Evolutionary conservation across 2,113 vertebrate genomes (phyloP).

Genomic region (Felis catus): F.catus_Fca126_mat1.0 CM031421.1:37638001-37638500

Average conservation of each 20-base stretch:
- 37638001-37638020: neutral
- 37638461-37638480: neutral
- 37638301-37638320: neutral
- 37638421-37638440: neutral
- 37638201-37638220: neutral
- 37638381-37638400: constrained; percentile 17
- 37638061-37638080: neutral
- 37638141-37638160: neutral
- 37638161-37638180: neutral
- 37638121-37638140: constrained; percentile 7
- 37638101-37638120: neutral
- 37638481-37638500: neutral
- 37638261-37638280: neutral
- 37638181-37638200: neutral
- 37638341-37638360: neutral
- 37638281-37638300: neutral
- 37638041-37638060: neutral
- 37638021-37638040: neutral
- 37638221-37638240: neutral
- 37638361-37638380: neutral
- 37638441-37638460: neutral
- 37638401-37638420: neutral
- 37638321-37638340: neutral
- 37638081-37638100: neutral
- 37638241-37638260: neutral